These are phyloP conservation scores for Uromys caudimaculatus DNA, from an alignment of 2,797 vertebrate genomes.

Conservation along the genomic window DNA sequence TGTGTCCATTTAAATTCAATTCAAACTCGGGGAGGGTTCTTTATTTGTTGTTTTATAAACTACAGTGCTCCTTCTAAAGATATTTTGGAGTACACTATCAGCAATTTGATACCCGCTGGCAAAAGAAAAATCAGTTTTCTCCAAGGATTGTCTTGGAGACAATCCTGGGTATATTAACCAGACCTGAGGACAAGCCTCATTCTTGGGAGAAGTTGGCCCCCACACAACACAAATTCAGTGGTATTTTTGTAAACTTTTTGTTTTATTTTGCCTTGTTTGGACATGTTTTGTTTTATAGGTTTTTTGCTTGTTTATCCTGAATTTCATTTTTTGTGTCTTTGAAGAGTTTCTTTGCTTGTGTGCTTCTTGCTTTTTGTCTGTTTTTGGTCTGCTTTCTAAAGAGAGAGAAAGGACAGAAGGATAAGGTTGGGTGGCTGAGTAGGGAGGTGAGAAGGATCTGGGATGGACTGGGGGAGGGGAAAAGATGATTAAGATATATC, in stretches of 20 bases:
- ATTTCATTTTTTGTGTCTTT: background rate
- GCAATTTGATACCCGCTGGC: slow-evolving; percentile 7
- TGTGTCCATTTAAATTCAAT: slow-evolving; percentile 48
- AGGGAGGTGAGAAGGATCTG: background rate
- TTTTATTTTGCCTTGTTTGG: background rate
- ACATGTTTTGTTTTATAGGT: background rate
- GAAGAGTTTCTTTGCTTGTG: background rate
- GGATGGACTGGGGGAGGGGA: background rate
- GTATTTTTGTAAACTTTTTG: background rate
- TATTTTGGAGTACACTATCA: background rate
- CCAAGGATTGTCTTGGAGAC: background rate
- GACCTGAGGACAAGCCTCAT: background rate
- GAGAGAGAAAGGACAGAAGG: background rate
- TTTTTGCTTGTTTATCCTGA: background rate
- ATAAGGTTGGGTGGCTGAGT: background rate
- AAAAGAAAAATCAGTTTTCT: background rate
- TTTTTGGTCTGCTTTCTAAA: background rate
- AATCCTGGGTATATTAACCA: background rate
- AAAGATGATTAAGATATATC: background rate
- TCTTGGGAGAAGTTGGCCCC: background rate
- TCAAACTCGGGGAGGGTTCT: background rate
- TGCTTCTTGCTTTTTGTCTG: background rate
- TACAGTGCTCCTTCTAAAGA: background rate
- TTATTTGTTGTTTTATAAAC: background rate
- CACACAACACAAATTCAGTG: background rate